Evolutionary conservation across 2,797 vertebrate species (phyloP).

Genomic region (Gobio occitaniae): DNA sequence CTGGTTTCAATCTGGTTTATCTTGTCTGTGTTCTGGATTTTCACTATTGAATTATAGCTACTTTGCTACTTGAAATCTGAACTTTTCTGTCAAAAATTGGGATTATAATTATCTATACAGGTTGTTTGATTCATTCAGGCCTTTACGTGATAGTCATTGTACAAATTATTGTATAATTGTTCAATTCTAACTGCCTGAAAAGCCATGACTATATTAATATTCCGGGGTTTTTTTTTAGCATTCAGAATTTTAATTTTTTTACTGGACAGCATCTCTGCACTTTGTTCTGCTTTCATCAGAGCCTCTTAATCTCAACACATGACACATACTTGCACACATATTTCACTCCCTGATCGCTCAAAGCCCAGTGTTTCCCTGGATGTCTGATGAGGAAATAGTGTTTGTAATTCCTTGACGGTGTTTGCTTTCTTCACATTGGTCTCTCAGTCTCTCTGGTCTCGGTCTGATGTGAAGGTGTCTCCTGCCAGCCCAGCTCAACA

Average conservation of each 20-base stretch:
- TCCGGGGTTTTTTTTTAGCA: background rate
- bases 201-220: background rate
- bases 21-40: background rate
- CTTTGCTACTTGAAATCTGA: background rate
- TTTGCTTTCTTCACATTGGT: conserved; percentile 42
- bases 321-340: conserved; percentile 55
- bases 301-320: conserved; percentile 62
- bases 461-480: conserved; percentile 71
- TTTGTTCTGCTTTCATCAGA: conserved; percentile 58
- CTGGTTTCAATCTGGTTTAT: background rate
- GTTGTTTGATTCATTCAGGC: background rate
- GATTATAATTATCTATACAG: background rate
- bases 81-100: background rate
- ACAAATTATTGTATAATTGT: background rate
- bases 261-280: conserved; percentile 42
- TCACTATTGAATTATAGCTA: background rate
- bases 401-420: conserved; percentile 26
- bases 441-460: conserved; percentile 39
- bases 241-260: background rate
- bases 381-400: conserved; percentile 23
- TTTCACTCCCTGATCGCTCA: conserved; percentile 61
- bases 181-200: background rate
- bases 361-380: conserved; percentile 61
- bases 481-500: conserved; percentile 62
- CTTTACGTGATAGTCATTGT: background rate